phyloP scores from a whole-genome alignment of 2,113 vertebrate species.

The Macaca nemestrina region DNA sequence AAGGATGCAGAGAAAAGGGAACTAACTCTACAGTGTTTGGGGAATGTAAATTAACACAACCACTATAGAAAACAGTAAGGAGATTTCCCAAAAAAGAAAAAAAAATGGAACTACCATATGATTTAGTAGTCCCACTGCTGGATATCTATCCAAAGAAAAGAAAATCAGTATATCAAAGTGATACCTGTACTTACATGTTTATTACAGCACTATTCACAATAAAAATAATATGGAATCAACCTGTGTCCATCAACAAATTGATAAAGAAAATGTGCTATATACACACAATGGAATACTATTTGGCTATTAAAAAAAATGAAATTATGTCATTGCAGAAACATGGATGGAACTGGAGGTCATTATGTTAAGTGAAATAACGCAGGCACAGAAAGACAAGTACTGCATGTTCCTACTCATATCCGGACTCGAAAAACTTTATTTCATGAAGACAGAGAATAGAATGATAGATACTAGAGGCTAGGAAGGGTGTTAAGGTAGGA shows the following conservation, averaged over 20 bases:
- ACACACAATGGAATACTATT: neutral
- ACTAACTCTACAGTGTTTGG: neutral
- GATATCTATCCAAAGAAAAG: neutral
- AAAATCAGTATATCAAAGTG: neutral
- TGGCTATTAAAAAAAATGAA: no score
- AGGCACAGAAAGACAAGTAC: no score
- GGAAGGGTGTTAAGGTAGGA: no score
- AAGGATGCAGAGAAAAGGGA: neutral
- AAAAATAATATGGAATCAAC: neutral
- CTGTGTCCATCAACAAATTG: neutral
- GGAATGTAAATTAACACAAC: neutral
- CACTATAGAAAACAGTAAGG: neutral
- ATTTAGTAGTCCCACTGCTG: neutral
- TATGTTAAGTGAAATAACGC: no score
- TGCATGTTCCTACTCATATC: no score
- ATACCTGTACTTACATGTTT: neutral
- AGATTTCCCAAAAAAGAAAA: neutral
- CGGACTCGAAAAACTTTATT: no score
- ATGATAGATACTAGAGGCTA: no score
- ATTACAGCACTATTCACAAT: neutral
- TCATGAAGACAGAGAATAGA: no score
- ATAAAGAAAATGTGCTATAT: neutral
- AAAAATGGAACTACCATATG: neutral
- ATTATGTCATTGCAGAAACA: no score
- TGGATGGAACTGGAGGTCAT: no score